Percentiles rank a stretch among this genome's conserved stretches.
Evolutionary conservation across 2,888 invertebrate genomes (phyloP).

Genomic region (Caradrina clavipalpis): DNA sequence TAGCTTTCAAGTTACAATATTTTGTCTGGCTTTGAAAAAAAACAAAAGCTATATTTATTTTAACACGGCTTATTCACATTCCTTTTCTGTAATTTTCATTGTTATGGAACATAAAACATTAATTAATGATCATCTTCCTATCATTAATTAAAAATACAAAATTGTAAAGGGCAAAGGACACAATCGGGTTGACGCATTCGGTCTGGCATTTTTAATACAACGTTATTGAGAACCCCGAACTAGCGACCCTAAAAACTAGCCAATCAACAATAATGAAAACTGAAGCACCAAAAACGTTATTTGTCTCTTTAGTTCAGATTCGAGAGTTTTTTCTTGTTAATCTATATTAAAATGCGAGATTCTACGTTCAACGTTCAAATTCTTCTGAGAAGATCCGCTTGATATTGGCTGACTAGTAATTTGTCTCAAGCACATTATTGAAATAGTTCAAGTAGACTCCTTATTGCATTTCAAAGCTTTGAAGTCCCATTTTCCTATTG

Average conservation of each 20-base stretch:
- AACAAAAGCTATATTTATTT: too few species aligned
- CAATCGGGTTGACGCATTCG: too few species aligned
- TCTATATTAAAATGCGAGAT: constrained; percentile 21
- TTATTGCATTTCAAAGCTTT: constrained; percentile 25
- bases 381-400: constrained; percentile 6
- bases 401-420: constrained; percentile 38
- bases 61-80: too few species aligned
- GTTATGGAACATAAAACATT: too few species aligned
- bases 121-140: too few species aligned
- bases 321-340: constrained; percentile 24
- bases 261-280: constrained; percentile 1
- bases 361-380: constrained; percentile 21
- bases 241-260: background rate
- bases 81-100: too few species aligned
- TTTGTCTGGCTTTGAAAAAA: too few species aligned
- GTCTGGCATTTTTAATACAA: too few species aligned
- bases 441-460: constrained; percentile 5
- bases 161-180: too few species aligned
- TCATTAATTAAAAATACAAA: too few species aligned
- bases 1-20: too few species aligned
- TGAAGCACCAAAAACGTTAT: background rate
- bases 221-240: too few species aligned
- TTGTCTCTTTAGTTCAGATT: background rate
- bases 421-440: constrained; percentile 11
- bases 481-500: background rate